These are phyloP conservation scores for Vicugna pacos DNA, from an alignment of 2,113 vertebrate genomes.

Conservation along the genomic window DNA sequence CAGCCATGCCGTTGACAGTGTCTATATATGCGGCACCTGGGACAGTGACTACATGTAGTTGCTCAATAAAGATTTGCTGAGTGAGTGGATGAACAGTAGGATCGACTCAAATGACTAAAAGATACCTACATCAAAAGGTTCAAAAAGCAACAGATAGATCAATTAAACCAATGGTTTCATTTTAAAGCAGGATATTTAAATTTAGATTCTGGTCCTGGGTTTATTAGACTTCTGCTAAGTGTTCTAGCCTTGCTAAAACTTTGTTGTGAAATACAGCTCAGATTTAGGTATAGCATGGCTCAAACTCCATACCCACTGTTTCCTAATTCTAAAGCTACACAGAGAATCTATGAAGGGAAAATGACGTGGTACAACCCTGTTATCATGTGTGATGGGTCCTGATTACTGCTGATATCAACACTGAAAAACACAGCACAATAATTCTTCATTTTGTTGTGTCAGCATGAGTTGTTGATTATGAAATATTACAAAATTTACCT, in stretches of 20 bases:
- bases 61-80: not conserved
- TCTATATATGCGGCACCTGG: not conserved
- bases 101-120: not conserved
- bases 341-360: not conserved
- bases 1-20: no score
- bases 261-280: not conserved
- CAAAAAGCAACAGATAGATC: not conserved
- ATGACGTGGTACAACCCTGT: not conserved
- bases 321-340: not conserved
- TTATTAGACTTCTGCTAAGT: not conserved
- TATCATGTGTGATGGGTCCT: not conserved
- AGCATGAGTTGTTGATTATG: not conserved
- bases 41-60: not conserved
- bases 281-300: not conserved
- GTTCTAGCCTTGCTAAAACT: not conserved
- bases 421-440: not conserved
- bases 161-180: not conserved
- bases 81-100: not conserved
- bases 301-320: not conserved
- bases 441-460: not conserved
- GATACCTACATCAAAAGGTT: not conserved
- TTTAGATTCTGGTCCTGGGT: not conserved
- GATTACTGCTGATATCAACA: not conserved
- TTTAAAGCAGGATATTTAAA: slow-evolving; percentile 15
- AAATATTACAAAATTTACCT: not conserved